These are phyloP conservation scores for Chaenodraco wilsoni DNA, from an alignment of 2,797 vertebrate genomes.

Conservation along the genomic window DNA sequence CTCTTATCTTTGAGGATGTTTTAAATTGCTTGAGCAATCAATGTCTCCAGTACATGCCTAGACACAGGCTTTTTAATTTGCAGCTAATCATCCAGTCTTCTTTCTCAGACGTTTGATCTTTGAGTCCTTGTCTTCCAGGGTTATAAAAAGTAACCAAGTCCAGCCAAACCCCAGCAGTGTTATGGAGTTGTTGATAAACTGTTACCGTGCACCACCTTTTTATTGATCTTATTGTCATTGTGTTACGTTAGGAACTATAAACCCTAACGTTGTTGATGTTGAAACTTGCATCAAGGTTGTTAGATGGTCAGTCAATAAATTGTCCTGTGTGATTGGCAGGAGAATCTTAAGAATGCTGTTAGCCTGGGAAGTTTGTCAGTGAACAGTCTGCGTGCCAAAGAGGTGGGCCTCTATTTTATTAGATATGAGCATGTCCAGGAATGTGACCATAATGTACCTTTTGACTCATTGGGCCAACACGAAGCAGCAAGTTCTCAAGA, in stretches of 20 bases:
- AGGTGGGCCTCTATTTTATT: constrained; percentile 82
- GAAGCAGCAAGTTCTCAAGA: constrained; percentile 32
- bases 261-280: constrained; percentile 16
- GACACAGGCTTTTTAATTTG: constrained; percentile 24
- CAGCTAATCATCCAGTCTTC: constrained; percentile 29
- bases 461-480: constrained; percentile 53
- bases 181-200: not conserved
- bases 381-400: constrained; percentile 63
- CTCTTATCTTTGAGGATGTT: constrained; percentile 4
- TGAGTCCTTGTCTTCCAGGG: constrained; percentile 10
- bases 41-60: constrained; percentile 22
- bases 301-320: constrained; percentile 73
- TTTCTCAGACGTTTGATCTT: constrained; percentile 26
- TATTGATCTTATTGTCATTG: not conserved
- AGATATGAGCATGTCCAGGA: constrained; percentile 79
- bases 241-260: constrained; percentile 11
- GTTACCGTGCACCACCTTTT: not conserved
- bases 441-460: constrained; percentile 72
- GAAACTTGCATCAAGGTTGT: constrained; percentile 53
- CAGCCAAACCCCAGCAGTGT: constrained; percentile 6
- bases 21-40: constrained; percentile 19
- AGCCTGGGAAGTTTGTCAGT: constrained; percentile 73
- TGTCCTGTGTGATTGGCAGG: constrained; percentile 77
- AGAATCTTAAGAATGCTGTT: constrained; percentile 85
- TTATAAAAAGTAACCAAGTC: constrained; percentile 27